Percentiles rank a stretch among this genome's conserved stretches.
These are phyloP conservation scores for Mythimna loreyi DNA, from an alignment of 2,888 invertebrate species.

Conservation along the genomic window DNA sequence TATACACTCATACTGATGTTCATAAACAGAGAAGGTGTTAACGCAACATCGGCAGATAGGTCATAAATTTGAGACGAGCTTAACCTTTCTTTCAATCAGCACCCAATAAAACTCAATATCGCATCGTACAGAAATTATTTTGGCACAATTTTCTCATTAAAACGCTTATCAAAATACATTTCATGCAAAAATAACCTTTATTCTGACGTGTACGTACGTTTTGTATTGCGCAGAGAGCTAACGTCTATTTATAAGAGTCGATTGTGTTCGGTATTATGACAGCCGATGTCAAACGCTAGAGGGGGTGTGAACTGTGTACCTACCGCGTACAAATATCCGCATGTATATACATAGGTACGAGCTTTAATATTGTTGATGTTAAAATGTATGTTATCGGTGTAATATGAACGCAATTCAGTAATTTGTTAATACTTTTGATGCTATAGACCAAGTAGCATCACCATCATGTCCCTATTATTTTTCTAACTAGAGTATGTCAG, in stretches of 20 bases:
- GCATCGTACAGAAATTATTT: constrained; percentile 52
- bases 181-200: constrained; percentile 50
- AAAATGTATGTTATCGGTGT: constrained; percentile 32
- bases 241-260: constrained; percentile 52
- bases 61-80: constrained; percentile 33
- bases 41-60: constrained; percentile 8
- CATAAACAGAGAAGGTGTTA: constrained; percentile 20
- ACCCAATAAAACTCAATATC: constrained; percentile 42
- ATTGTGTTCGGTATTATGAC: constrained; percentile 61
- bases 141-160: constrained; percentile 57
- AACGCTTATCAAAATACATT: constrained; percentile 56
- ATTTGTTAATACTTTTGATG: too few relatives aligned
- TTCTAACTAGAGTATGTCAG: too few relatives aligned
- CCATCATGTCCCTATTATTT: too few relatives aligned
- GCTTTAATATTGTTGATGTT: constrained; percentile 13
- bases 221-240: constrained; percentile 28
- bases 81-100: constrained; percentile 39
- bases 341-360: constrained; percentile 3
- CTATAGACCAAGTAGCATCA: too few relatives aligned
- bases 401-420: neutral
- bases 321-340: constrained; percentile 35
- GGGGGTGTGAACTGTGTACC: constrained; percentile 54
- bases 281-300: constrained; percentile 54
- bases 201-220: constrained; percentile 35
- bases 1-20: neutral